Evolutionary conservation across 2,797 vertebrate species (phyloP), one percentile per base, ranked within the genome.

Genomic region (Mallotus villosus): DNA sequence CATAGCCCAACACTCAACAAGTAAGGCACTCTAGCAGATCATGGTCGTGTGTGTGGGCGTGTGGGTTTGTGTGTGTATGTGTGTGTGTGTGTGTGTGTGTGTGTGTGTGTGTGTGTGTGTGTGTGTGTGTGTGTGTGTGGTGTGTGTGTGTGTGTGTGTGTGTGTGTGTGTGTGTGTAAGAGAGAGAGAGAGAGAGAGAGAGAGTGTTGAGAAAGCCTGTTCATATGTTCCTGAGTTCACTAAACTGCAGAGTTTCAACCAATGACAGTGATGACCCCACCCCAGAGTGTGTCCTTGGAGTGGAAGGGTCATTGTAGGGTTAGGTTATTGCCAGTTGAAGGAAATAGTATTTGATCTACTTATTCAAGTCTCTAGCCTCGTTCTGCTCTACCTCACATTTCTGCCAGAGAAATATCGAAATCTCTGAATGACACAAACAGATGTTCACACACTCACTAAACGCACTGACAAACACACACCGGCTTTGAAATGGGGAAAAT

Each of bases 361-460:
- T 70, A 68, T 81, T 67, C 37, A 29, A 67, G 37, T n/a, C 2
- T n/a, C 21, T 49, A 25, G 29, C 4, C n/a, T 19, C 68, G 68
- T 78, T 70, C 70, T 78, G 81, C 79, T 72, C 72, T 70, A 72
- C 68, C 83, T 83, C 73, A 80, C 81, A 69, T 57, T 29, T 24
- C 14, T 16, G 37, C 58, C 61, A 66, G 46, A 25, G 70, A 66
- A 71, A 62, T 77, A 66, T 64, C 53, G 46, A 73, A 25, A 37
- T 41, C 12, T 41, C 12, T 41, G 41, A 14, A 41, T 27, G 27
- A 61, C 60, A 22, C 60, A 16, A 25, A 62, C 60, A 61, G 2
- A 19, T 25, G 27, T 4, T 3, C 60, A 27, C 16, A 27, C 60
- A 32, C 24, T 27, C 25, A n/a, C 25, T 27, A 29, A 27, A 62